Conservation (phyloP, 2,888 invertebrate species). For the Drepanosiphum platanoidis region DNA sequence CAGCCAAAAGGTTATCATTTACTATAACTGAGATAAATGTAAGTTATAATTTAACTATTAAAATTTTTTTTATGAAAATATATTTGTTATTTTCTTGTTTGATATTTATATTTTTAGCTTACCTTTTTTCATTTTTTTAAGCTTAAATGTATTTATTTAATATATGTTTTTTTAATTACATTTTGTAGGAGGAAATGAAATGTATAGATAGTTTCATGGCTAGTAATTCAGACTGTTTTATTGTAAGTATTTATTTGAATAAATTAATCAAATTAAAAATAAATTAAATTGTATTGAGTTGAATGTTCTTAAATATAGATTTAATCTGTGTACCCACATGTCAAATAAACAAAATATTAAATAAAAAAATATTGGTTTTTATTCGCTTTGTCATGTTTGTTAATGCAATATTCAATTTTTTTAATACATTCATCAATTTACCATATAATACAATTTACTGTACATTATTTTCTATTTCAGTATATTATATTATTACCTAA, state of each 20-base stretch:
- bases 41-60: neutral
- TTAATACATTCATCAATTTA: too few relatives aligned
- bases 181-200: conserved; percentile 38
- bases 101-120: too few relatives aligned
- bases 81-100: neutral
- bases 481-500: too few relatives aligned
- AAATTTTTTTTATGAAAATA: neutral
- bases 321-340: too few relatives aligned
- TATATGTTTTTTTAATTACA: neutral
- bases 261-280: neutral
- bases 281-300: too few relatives aligned
- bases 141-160: neutral
- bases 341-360: too few relatives aligned
- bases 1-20: neutral
- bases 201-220: neutral
- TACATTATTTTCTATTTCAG: too few relatives aligned
- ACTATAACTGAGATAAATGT: conserved; percentile 49
- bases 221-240: neutral
- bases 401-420: too few relatives aligned
- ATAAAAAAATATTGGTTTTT: too few relatives aligned
- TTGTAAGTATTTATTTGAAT: conserved; percentile 9
- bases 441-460: too few relatives aligned
- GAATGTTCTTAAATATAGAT: too few relatives aligned
- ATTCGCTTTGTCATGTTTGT: too few relatives aligned
- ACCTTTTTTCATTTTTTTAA: neutral